Evolutionary conservation across 2,888 invertebrate genomes (phyloP).

Genomic region (Diadegma fenestrale): DNA sequence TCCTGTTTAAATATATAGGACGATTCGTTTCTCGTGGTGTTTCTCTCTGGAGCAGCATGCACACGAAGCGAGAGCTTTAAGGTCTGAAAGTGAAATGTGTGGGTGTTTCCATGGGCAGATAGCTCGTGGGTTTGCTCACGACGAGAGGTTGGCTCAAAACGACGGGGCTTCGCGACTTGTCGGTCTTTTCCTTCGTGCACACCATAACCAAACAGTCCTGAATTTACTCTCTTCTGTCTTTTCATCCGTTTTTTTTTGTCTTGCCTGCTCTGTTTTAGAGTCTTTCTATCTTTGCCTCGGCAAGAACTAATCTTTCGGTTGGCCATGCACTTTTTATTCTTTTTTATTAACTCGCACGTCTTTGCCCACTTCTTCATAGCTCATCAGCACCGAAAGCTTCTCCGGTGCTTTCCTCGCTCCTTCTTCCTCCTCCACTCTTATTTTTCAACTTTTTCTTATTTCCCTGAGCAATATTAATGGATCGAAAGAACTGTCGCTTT

Average conservation of each 20-base stretch:
- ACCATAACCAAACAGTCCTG: slow-evolving; percentile 41
- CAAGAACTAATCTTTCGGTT: slow-evolving; percentile 58
- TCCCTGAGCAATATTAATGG: slow-evolving; percentile 75
- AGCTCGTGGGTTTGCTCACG: slow-evolving; percentile 49
- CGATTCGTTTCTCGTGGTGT: slow-evolving; percentile 10
- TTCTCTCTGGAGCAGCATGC: slow-evolving; percentile 3
- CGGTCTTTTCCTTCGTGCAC: slow-evolving; percentile 47
- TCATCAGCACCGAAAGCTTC: slow-evolving; percentile 35
- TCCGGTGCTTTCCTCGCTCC: slow-evolving; percentile 49
- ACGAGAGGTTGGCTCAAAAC: slow-evolving; percentile 55
- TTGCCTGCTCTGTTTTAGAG: slow-evolving; percentile 10
- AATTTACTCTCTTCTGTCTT: slow-evolving; percentile 44
- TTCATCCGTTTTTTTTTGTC: not conserved
- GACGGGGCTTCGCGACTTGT: slow-evolving; percentile 60
- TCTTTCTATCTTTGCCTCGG: slow-evolving; percentile 49
- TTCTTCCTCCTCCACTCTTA: slow-evolving; percentile 41
- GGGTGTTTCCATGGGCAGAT: too few species aligned
- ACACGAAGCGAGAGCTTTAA: not conserved
- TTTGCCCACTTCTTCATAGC: slow-evolving; percentile 60
- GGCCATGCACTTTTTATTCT: slow-evolving; percentile 27
- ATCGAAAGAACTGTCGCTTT: slow-evolving; percentile 57
- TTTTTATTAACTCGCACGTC: slow-evolving; percentile 60
- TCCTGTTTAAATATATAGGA: slow-evolving; percentile 15
- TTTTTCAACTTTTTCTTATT: slow-evolving; percentile 63
- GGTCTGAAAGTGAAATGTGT: slow-evolving; percentile 19